Evolutionary conservation across 2,888 invertebrate genomes (phyloP), one percentile per base, ranked within the genome.

Genomic region (Calameuta pallipes): DNA sequence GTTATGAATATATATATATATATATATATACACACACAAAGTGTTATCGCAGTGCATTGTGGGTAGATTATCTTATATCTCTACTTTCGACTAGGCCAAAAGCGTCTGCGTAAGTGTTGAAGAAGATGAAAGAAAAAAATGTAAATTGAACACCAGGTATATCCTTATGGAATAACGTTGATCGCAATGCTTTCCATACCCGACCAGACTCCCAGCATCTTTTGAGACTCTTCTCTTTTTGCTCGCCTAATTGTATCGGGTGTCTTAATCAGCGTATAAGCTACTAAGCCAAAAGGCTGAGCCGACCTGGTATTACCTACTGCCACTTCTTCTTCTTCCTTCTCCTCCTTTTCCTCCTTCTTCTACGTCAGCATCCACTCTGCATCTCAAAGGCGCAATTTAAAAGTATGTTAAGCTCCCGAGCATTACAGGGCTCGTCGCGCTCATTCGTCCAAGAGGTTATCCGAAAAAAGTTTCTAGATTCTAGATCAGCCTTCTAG

Each of bases 251-350:
- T 90, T 90, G 90, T 89, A 90, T 90, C 88, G 90, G 87, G 89
- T 89, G 90, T 90, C 90, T 90, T 90, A 90, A 90, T 90, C 90
- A 90, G 89, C 90, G 89, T 90, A 86, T 89, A 90, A 90, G 90
- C 90, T 89, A 87, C 87, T 85, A 85, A 83, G 87, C 86, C 86
- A 85, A 87, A 86, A 87, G 85, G 86, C 82, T 84, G 80, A 78
- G 76, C 81, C 80, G 74, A 79, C 78, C 78, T 75, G 79, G 80
- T 77, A 81, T 80, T 73, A 81, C 36, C 79, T 73, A 73, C 78
- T 78, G 78, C 75, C 79, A 82, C 83, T 70, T 70, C 70, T 41
- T 41, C 41, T 6, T 15, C 15, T 6, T 23, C 41, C 15, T 75
- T 74, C 35, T 1, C 3, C 33, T 75, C 75, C 35, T 75, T 75